Evolutionary conservation across 2,888 invertebrate species (phyloP).

Genomic region (Fragum whitleyi): DNA sequence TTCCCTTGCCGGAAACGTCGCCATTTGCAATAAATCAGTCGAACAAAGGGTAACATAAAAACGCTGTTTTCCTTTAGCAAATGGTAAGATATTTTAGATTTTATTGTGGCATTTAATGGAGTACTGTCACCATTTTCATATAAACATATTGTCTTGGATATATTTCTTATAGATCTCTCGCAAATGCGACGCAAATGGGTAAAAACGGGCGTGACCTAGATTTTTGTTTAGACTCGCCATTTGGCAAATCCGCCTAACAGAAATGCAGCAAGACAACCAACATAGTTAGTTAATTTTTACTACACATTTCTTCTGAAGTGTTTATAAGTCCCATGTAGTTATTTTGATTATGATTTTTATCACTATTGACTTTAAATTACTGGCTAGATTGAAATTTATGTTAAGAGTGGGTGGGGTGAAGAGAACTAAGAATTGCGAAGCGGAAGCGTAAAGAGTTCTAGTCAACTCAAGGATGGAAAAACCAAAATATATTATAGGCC

Average conservation of each 20-base stretch:
- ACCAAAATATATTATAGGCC: not conserved
- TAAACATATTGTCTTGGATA: not conserved
- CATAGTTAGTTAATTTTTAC: not conserved
- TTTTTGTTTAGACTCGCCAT: constrained; percentile 14
- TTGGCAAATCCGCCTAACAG: not conserved
- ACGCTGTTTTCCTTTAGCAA: not conserved
- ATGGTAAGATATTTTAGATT: constrained; percentile 5
- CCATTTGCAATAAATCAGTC: constrained; percentile 24
- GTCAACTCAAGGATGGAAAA: not conserved
- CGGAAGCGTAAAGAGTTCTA: constrained; percentile 15
- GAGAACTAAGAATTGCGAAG: constrained; percentile 18
- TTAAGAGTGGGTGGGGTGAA: constrained; percentile 25
- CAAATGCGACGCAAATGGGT: not conserved
- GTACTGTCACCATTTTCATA: not conserved
- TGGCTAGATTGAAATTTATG: not conserved
- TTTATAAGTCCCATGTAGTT: no score
- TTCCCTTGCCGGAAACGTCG: constrained; percentile 28
- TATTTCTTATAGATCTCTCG: not conserved
- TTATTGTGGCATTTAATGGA: not conserved
- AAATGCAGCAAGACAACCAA: not conserved
- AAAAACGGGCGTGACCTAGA: constrained; percentile 8
- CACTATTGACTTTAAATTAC: no score
- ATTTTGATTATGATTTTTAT: no score
- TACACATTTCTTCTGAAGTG: no score
- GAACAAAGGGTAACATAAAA: constrained; percentile 6